Base-by-base conservation (phyloP, 2,113 vertebrate genomes). In the Phylloscopus trochilus region DNA sequence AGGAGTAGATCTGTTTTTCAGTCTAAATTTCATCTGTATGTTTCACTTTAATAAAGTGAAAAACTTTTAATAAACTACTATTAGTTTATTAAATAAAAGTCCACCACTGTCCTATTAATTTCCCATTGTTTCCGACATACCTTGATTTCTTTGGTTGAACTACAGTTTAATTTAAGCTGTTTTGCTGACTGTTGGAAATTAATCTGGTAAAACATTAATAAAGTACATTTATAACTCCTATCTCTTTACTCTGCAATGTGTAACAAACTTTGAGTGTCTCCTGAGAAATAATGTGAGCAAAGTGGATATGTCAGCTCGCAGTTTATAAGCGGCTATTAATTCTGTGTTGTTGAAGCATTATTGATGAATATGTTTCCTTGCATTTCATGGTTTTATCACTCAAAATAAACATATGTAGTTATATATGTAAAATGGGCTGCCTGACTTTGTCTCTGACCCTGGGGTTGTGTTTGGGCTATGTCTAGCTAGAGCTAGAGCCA, bases 371-470 rank as follows among this genome's bases (percentile, higher is more conserved):
- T 92, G 79, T 96, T 92, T 90, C 72, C 60, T 96, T 94, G 83
- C 74, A n/a, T 93, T 94, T 95, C 92, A 85, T 91, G 91, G 49
- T 91, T 94, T 94, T 87, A 44, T 95, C 86, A 93, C 63, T 93
- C 89, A 87, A 96, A 96, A 96, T 96, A 96, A 96, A 96, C 52
- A 33, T 68, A 9, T 35, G 41, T 68, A 89, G 79, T 93, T 89
- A 53, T 82, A 60, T 92, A 58, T 95, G 73, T 95, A 68, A 93
- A 93, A 89, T 63, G 73, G 89, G 68, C 94, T 91, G 73, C 41
- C 94, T 93, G 79, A 67, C 84, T 96, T 89, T 96, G 87, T 96
- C 60, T 90, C 72, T 87, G 47, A 94, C 31, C 13, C n/a, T 56
- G 64, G 56, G 44, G 18, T 88, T 93, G 21, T 63, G 35, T 88